Conservation (phyloP, 2,888 invertebrate genomes). For the Balanococcus diminutus region DNA sequence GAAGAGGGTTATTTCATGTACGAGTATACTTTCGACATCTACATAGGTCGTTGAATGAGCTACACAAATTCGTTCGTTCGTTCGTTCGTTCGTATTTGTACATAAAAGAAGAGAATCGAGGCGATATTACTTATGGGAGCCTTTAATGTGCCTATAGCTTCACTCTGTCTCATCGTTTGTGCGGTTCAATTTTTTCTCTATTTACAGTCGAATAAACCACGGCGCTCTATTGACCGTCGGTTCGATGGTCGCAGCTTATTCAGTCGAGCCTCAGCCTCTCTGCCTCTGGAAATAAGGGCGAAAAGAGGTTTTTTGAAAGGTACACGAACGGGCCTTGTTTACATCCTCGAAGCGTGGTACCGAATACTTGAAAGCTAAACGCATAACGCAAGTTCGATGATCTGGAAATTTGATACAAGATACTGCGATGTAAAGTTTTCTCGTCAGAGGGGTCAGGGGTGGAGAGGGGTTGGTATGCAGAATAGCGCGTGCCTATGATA, state of each 20-base stretch:
- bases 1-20: no score
- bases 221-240: not conserved
- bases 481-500: not conserved
- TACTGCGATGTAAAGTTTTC: not conserved
- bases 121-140: no score
- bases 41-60: not conserved
- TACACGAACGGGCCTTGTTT: no score
- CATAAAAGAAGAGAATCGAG: not conserved
- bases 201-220: no score
- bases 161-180: no score
- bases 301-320: not conserved
- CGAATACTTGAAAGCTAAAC: not conserved
- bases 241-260: not conserved
- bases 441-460: not conserved
- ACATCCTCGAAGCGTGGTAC: not conserved
- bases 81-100: no score
- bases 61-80: not conserved
- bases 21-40: not conserved
- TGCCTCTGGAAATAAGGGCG: not conserved
- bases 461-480: not conserved
- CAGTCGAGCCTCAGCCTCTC: no score
- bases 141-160: not conserved
- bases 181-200: not conserved
- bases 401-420: not conserved
- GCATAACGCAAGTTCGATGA: not conserved